Base-by-base conservation (phyloP, 2,888 invertebrate genomes). In the Drosophila rubida region DNA sequence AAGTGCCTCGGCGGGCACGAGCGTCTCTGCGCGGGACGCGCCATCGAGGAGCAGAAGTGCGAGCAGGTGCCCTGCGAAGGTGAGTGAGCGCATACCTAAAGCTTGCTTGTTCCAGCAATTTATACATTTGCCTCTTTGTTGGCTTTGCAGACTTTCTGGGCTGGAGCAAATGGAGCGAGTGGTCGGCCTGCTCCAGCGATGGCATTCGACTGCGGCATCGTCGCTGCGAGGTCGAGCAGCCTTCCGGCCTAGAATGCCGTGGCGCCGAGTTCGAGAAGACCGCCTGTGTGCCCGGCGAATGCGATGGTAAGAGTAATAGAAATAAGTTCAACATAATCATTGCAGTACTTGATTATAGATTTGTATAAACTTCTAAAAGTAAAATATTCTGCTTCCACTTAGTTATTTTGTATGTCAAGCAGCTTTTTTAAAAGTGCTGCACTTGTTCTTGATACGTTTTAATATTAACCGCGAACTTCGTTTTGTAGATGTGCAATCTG, bases 101-200 rank as follows among this genome's bases (percentile, higher is more conserved):
- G n/a, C n/a, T n/a, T n/a, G n/a, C n/a, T n/a, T n/a, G 2, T 7
- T 6, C 9, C 8, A 11, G n/a, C 0, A n/a, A 7, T 4, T 7
- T 5, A 2, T n/a, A n/a, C n/a, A n/a, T n/a, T n/a, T 23, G 14
- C 7, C 16, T 0, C 1, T 7, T 6, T 35, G 39, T 84, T 0
- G 90, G 7, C 5, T 14, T 92, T 76, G 72, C 87, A 91, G 95
- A 95, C 35, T 93, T 95, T 89, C 92, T 94, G 2, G 95, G 95
- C 7, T 97, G 97, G 96, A 94, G 95, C 49, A 92, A 93, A 14
- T 97, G 97, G 97, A 94, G 95, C 0, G 92, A 93, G 4, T 97
- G 97, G 94, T 94, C 95, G 0, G 85, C 92, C 9, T 95, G 95
- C 84, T 94, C 95, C 68, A 92, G 92, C 13, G 93, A 94, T 59